Evolutionary conservation across 2,797 vertebrate species (phyloP).

Genomic region (Neosalanx taihuensis): DNA sequence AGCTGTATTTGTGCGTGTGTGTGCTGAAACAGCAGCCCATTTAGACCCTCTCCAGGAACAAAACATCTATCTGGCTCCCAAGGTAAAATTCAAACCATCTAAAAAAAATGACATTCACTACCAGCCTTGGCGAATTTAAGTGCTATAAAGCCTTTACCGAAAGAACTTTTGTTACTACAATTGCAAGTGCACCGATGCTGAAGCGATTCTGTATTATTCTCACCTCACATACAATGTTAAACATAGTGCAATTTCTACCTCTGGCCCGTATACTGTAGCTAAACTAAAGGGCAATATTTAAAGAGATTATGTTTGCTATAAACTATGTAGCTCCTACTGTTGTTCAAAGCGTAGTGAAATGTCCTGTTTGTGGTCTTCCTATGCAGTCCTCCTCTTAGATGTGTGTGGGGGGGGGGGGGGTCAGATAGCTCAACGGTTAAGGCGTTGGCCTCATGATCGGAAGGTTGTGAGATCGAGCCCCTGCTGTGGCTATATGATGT

Average conservation of each 20-base stretch:
- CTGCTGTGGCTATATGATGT: too few species aligned
- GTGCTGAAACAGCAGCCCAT: background rate
- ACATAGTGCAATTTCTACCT: background rate
- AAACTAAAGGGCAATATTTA: background rate
- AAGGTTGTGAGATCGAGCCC: too few species aligned
- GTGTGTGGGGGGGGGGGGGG: too few species aligned
- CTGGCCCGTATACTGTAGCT: background rate
- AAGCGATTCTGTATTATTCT: background rate
- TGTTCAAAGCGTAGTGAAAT: conserved; percentile 36
- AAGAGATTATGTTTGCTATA: conserved; percentile 11
- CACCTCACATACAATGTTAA: background rate
- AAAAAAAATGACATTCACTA: conserved; percentile 26
- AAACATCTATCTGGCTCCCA: conserved; percentile 21
- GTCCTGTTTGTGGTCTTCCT: conserved; percentile 32
- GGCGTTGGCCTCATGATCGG: too few species aligned
- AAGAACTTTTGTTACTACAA: background rate
- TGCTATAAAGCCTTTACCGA: conserved; percentile 27
- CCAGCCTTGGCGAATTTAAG: conserved; percentile 25
- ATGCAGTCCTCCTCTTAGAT: conserved; percentile 37
- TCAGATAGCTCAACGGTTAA: too few species aligned
- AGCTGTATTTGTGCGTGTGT: background rate
- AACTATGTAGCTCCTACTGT: conserved; percentile 28
- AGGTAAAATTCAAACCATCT: conserved; percentile 40
- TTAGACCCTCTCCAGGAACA: background rate
- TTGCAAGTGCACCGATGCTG: background rate